A percentile compares a stretch with the other conserved stretches of the same genome.
Conservation (phyloP, 2,888 invertebrate genomes). For the Agonopterix arenella region DNA sequence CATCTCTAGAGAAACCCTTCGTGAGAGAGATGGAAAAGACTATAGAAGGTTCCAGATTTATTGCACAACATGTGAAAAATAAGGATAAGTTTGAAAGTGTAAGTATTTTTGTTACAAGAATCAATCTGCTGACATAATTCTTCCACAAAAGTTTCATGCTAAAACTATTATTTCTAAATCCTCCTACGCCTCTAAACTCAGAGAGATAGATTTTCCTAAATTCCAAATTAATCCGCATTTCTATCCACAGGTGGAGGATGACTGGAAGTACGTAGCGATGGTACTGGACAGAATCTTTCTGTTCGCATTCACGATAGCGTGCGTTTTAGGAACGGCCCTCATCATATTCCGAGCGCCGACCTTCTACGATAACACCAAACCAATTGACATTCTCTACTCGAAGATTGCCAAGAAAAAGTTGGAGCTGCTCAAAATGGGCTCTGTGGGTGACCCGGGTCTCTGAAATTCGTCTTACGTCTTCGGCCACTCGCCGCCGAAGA, state of each 20-base stretch:
- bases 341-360: slow-evolving; percentile 95
- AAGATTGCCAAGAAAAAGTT: slow-evolving; percentile 94
- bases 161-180: too few relatives aligned
- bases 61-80: slow-evolving; percentile 96
- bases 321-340: slow-evolving; percentile 91
- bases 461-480: slow-evolving; percentile 82
- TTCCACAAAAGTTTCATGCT: too few relatives aligned
- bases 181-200: too few relatives aligned
- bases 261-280: slow-evolving; percentile 99
- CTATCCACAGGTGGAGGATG: slow-evolving; percentile 89
- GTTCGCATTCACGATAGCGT: slow-evolving; percentile 96
- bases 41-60: slow-evolving; percentile 93
- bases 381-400: slow-evolving; percentile 93
- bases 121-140: too few relatives aligned
- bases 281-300: slow-evolving; percentile 97
- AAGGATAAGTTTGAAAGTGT: slow-evolving; percentile 96
- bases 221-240: not conserved
- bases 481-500: slow-evolving; percentile 83
- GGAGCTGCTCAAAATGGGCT: slow-evolving; percentile 92
- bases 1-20: slow-evolving; percentile 88
- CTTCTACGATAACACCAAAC: slow-evolving; percentile 92
- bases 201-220: too few relatives aligned
- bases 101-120: slow-evolving; percentile 59
- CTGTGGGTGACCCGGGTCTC: slow-evolving; percentile 81
- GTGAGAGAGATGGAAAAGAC: slow-evolving; percentile 94